phyloP scores from a whole-genome alignment of 2,797 vertebrate species.

The Enteromius trimaculatus region DNA sequence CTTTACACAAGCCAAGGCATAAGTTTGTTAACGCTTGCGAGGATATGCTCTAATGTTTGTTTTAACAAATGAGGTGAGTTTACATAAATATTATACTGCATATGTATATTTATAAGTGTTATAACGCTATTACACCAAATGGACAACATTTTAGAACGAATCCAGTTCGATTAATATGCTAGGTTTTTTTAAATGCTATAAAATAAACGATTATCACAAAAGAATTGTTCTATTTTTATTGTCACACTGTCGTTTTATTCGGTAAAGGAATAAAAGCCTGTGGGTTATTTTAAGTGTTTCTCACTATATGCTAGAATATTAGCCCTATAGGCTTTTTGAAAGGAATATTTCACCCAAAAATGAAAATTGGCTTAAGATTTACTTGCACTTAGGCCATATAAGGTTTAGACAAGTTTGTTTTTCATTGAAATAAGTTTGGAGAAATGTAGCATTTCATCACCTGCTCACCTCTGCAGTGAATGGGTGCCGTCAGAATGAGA shows the following conservation, averaged over 20 bases:
- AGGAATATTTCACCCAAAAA: not conserved
- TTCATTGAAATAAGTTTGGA: not conserved
- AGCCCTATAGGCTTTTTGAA: not conserved
- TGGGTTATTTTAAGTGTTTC: not conserved
- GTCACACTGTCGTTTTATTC: not conserved
- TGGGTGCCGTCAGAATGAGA: not conserved
- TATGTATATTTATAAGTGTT: not conserved
- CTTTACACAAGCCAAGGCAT: not conserved
- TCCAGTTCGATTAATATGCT: not conserved
- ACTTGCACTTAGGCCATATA: not conserved
- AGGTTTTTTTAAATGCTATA: too few relatives aligned
- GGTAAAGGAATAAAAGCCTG: not conserved
- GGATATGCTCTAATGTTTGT: not conserved
- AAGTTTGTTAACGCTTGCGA: not conserved
- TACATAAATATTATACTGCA: not conserved
- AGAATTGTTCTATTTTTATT: not conserved
- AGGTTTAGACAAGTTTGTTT: not conserved
- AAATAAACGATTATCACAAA: not conserved
- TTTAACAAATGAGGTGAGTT: constrained; percentile 18
- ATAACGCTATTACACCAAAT: not conserved
- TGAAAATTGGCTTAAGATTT: not conserved
- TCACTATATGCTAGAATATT: not conserved
- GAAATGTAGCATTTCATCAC: not conserved
- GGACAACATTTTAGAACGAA: not conserved
- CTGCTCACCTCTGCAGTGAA: not conserved